Conservation (phyloP, 2,797 vertebrate genomes). For the Paguma larvata region DNA sequence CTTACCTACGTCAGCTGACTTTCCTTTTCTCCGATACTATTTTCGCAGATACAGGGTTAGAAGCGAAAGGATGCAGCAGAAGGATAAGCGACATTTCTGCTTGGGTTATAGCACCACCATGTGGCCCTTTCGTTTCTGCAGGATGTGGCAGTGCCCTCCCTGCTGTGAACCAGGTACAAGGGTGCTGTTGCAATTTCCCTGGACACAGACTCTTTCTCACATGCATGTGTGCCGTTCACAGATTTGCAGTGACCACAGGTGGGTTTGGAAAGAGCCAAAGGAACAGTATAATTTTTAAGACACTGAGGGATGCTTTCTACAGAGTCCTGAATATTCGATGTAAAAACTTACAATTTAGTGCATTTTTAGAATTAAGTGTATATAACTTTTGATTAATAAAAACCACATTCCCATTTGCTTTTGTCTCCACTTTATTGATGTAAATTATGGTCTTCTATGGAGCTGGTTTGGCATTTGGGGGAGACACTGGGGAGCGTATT, state of each 20-base stretch:
- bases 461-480: not conserved
- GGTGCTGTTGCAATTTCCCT: not conserved
- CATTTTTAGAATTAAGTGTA: slow-evolving; percentile 35
- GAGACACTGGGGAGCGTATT: not conserved
- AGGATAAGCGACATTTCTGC: not conserved
- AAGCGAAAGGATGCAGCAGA: not conserved
- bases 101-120: slow-evolving; percentile 77
- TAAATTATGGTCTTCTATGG: not conserved
- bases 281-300: not conserved
- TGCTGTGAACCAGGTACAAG: fast-evolving
- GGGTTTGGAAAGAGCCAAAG: not conserved
- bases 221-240: not conserved
- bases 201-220: not conserved
- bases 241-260: not conserved
- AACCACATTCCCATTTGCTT: not conserved
- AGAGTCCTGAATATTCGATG: not conserved
- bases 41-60: not conserved
- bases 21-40: not conserved
- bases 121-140: slow-evolving; percentile 57
- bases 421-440: not conserved
- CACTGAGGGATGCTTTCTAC: not conserved
- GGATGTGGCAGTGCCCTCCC: not conserved
- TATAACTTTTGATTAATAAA: not conserved
- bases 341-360: not conserved
- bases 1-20: not conserved